phyloP scores from a whole-genome alignment of 2,797 vertebrate genomes.

The Adelosebastes latens region DNA sequence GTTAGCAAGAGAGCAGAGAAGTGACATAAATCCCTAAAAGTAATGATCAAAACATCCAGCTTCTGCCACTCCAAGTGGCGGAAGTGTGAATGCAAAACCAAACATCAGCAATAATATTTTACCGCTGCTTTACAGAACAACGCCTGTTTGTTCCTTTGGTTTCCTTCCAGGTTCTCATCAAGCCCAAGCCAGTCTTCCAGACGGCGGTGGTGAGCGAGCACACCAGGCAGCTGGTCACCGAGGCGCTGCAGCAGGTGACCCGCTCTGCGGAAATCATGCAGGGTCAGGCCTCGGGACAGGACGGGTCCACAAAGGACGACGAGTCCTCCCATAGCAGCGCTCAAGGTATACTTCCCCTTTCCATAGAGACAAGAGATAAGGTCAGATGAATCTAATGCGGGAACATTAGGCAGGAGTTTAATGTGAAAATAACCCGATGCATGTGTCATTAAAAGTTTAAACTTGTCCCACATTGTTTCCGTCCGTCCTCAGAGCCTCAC shows the following conservation, averaged over 20 bases:
- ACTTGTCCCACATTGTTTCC: not conserved
- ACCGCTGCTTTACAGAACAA: not conserved
- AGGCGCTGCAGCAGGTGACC: conserved; percentile 94
- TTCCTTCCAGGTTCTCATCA: conserved; percentile 92
- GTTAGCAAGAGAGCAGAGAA: not conserved
- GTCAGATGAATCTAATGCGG: not conserved
- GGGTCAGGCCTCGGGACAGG: conserved; percentile 80
- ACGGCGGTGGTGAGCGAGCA: conserved; percentile 95
- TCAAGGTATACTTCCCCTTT: conserved; percentile 80
- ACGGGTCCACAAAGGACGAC: conserved; percentile 88
- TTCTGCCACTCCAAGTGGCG: not conserved
- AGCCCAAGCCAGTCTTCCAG: conserved; percentile 98
- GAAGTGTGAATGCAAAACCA: not conserved
- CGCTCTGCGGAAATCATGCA: conserved; percentile 84
- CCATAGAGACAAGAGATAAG: not conserved
- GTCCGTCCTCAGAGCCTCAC: conserved; percentile 84
- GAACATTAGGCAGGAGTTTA: not conserved
- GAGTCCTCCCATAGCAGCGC: conserved; percentile 84
- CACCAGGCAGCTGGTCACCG: conserved; percentile 94
- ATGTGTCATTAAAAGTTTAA: not conserved
- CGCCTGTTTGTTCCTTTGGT: not conserved
- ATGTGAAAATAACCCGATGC: not conserved
- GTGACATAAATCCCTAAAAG: not conserved
- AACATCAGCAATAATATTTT: not conserved
- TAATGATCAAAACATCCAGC: not conserved